phyloP scores from a whole-genome alignment of 2,888 invertebrate species.

The Nysson spinosus region DNA sequence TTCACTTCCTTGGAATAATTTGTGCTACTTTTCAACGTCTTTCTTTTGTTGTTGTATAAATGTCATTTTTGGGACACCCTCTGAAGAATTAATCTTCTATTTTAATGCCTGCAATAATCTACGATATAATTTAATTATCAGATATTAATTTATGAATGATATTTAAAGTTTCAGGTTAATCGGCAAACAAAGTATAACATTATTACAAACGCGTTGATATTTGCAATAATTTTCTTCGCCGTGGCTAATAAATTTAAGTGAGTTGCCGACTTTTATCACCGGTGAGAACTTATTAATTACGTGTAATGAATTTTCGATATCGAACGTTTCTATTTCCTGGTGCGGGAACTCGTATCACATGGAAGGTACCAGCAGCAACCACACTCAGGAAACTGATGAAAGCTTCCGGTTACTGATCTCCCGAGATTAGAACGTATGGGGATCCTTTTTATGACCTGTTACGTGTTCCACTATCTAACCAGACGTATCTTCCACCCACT shows the following conservation, averaged over 20 bases:
- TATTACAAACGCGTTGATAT: too few species aligned
- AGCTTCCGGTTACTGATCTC: not conserved
- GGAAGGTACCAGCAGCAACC: not conserved
- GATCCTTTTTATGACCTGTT: constrained; percentile 16
- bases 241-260: not conserved
- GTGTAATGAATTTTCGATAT: constrained; percentile 11
- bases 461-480: constrained; percentile 4
- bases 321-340: not conserved
- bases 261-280: not conserved
- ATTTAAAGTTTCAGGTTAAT: too few species aligned
- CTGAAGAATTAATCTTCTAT: too few species aligned
- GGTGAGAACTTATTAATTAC: constrained; percentile 14
- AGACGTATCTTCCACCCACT: constrained; percentile 6
- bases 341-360: not conserved
- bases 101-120: too few species aligned
- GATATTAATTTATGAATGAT: too few species aligned
- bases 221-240: too few species aligned
- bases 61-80: too few species aligned
- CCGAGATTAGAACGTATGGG: not conserved
- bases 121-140: too few species aligned
- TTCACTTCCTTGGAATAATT: too few species aligned
- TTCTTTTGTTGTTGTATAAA: too few species aligned
- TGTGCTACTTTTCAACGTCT: too few species aligned
- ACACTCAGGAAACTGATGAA: not conserved
- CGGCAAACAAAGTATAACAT: too few species aligned